Percentiles rank a stretch among this genome's conserved stretches.
These are phyloP conservation scores for Lagocephalus sceleratus DNA, from an alignment of 2,797 vertebrate genomes.

Conservation along the genomic window DNA sequence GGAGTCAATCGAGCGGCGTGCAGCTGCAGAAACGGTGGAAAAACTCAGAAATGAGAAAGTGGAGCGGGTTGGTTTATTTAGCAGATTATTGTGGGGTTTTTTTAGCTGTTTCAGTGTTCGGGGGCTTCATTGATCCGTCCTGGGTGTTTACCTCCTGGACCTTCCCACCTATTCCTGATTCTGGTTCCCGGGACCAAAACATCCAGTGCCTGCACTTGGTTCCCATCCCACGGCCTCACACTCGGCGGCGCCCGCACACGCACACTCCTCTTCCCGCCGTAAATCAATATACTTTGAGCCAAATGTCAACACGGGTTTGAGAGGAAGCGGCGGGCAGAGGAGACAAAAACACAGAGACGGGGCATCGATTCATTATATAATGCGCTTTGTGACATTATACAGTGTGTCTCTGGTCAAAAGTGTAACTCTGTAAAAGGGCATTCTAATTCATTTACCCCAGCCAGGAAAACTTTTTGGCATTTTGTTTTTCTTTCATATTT, in stretches of 20 bases:
- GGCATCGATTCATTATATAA: conserved; percentile 66
- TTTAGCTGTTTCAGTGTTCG: conserved; percentile 31
- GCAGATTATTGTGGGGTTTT: conserved; percentile 27
- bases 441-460: conserved; percentile 47
- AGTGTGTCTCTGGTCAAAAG: conserved; percentile 55
- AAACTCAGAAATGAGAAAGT: conserved; percentile 40
- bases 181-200: conserved; percentile 1
- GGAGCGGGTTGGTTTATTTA: background rate
- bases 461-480: conserved; percentile 25
- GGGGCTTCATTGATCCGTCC: conserved; percentile 21
- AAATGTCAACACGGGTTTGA: conserved; percentile 68
- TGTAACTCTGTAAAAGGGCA: conserved; percentile 68
- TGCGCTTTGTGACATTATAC: conserved; percentile 65
- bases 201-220: conserved; percentile 24
- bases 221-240: conserved; percentile 25
- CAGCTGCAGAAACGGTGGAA: conserved; percentile 20
- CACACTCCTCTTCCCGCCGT: conserved; percentile 36
- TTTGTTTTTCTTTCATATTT: conserved; percentile 28
- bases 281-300: conserved; percentile 66
- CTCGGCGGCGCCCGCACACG: conserved; percentile 21
- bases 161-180: background rate
- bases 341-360: conserved; percentile 50
- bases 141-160: conserved; percentile 26
- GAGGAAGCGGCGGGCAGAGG: conserved; percentile 36
- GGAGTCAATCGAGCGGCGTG: conserved; percentile 55